These are phyloP conservation scores for Prenolepis imparis DNA, from an alignment of 2,888 invertebrate genomes.

Conservation along the genomic window DNA sequence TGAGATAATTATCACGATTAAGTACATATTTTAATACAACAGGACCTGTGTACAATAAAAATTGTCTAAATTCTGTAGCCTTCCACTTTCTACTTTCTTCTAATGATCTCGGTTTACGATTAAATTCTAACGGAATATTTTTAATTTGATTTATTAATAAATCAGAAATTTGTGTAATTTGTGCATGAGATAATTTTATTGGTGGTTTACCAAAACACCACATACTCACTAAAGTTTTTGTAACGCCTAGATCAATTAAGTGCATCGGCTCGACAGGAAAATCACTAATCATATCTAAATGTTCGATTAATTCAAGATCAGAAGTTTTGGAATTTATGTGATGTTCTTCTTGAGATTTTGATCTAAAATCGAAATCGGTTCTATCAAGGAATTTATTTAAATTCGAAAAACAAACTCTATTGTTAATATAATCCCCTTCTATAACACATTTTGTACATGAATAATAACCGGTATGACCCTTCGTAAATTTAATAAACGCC, in stretches of 20 bases:
- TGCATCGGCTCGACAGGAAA: constrained; percentile 13
- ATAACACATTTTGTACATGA: constrained; percentile 23
- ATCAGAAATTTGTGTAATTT: constrained; percentile 15
- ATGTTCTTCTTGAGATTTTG: constrained; percentile 12
- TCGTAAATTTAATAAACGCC: background rate
- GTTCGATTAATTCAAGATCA: background rate
- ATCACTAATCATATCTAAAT: background rate
- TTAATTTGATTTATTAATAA: constrained; percentile 23
- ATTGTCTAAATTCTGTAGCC: constrained; percentile 1
- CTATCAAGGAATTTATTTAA: constrained; percentile 3
- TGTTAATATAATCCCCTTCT: background rate
- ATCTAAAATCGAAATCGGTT: constrained; percentile 8
- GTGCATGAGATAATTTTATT: constrained; percentile 10
- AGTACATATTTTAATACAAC: background rate
- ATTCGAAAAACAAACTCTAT: constrained; percentile 8
- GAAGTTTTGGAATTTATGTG: constrained; percentile 14
- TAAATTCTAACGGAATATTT: constrained; percentile 17
- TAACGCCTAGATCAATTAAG: constrained; percentile 21
- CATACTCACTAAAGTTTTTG: constrained; percentile 7
- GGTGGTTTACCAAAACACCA: constrained; percentile 19
- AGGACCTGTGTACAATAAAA: constrained; percentile 5
- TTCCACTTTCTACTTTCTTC: background rate
- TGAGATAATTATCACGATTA: background rate
- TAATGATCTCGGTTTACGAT: constrained; percentile 9
- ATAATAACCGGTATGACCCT: constrained; percentile 21